Base-by-base conservation (phyloP, 2,888 invertebrate genomes). In the Cheilosia impressa region DNA sequence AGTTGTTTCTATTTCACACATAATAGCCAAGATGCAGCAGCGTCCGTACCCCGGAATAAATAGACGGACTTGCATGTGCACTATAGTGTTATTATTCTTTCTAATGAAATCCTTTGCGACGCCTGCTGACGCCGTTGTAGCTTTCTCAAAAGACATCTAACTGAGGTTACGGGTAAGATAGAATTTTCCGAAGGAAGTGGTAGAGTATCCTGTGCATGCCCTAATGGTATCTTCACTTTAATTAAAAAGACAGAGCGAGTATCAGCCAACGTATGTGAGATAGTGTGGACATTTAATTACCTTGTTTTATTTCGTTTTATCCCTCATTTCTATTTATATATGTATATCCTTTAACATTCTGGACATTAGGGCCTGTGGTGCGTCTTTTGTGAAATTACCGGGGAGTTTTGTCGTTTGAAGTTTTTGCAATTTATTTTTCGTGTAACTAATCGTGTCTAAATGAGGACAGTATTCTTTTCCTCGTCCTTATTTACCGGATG, bases 201-300 rank as follows among this genome's bases (percentile, higher is more conserved):
- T 38, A 65, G 62, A 27, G 41, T 78, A 79, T 79, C 69, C 69
- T 41, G 60, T 60, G 66, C 73, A 80, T 47, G 73, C 27, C 80
- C 66, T 80, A 80, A 73, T 73, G 66, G 73, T 68, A 80, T 73
- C 73, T 80, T 80, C 66, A 68, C 66, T 80, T 80, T 80, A 80
- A 80, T 84, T 81, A 75, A 75, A 63, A 63, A 55, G 55, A 75
- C 55, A 45, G 69, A 66, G 43, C 58, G 27, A 69, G 41, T 31
- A 66, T n/a, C 43, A 43, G 63, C 27, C 75, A 69, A 31, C 53
- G 50, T 65, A 38, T 68, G 71, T 58, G 76, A 4, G 66, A 76
- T 71, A 76, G 58, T 66, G 69, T 66, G 71, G 72, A 77, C 82
- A 82, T 82, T 82, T 82, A 82, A 77, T 82, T 82, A 66, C 80